Conservation (phyloP, 2,888 invertebrate genomes). For the Sussaba pulchella region DNA sequence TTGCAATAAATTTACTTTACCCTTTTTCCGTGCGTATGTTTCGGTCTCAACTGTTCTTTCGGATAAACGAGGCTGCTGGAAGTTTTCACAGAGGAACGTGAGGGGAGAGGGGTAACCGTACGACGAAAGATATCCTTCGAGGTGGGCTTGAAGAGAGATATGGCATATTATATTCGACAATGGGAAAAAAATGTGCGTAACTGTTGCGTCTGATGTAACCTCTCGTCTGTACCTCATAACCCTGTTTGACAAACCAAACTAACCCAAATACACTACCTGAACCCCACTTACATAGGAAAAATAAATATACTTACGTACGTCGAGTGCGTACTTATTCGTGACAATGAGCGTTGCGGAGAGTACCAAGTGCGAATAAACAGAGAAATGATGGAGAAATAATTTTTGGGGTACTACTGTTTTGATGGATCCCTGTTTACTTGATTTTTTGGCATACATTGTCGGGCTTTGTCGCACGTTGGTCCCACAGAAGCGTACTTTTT, state of each 20-base stretch:
- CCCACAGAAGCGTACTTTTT: constrained; percentile 59
- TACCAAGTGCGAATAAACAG: constrained; percentile 12
- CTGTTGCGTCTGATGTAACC: constrained; percentile 50
- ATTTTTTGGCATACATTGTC: constrained; percentile 22
- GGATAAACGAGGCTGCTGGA: constrained; percentile 25
- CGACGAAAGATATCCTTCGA: constrained; percentile 47
- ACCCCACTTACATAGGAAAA: constrained; percentile 57
- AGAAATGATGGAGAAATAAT: no score
- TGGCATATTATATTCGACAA: constrained; percentile 60
- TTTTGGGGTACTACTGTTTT: background rate
- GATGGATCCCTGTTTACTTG: no score
- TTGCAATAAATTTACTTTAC: constrained; percentile 81
- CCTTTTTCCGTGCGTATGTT: constrained; percentile 66
- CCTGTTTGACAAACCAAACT: constrained; percentile 52
- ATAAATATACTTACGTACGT: constrained; percentile 79
- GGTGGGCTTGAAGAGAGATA: constrained; percentile 51
- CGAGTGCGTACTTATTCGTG: constrained; percentile 68
- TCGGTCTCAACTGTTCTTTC: constrained; percentile 64
- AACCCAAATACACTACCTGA: constrained; percentile 72
- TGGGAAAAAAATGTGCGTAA: constrained; percentile 39
- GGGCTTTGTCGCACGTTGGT: constrained; percentile 69
- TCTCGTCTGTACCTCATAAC: constrained; percentile 50
- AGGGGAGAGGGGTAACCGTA: constrained; percentile 21
- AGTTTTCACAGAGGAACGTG: background rate
- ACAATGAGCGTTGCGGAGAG: constrained; percentile 48